Percentiles rank a stretch among this genome's conserved stretches.
Conservation (phyloP, 2,797 vertebrate species). For the Phalanger gymnotis region DNA sequence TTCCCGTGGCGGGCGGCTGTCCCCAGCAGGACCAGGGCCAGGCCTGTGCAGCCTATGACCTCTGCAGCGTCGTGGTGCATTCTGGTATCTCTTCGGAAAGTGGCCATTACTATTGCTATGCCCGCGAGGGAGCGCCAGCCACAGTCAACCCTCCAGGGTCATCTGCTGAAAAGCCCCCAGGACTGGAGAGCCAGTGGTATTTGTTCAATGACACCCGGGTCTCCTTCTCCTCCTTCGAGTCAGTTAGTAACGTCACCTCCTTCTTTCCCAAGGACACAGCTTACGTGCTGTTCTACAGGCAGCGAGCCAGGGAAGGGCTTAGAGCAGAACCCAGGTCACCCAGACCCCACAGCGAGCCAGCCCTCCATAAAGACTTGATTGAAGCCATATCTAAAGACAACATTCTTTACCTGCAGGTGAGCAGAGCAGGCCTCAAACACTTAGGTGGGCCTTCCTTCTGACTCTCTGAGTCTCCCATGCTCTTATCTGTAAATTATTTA, state of each 20-base stretch:
- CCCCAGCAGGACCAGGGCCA: slow-evolving; percentile 34
- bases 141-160: background rate
- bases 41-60: slow-evolving; percentile 83
- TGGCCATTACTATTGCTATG: slow-evolving; percentile 90
- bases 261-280: slow-evolving; percentile 90
- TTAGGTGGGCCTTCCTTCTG: background rate
- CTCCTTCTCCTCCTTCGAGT: slow-evolving; percentile 89
- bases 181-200: slow-evolving; percentile 87
- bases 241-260: slow-evolving; percentile 87
- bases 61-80: slow-evolving; percentile 89
- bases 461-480: background rate
- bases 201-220: slow-evolving; percentile 90
- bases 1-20: slow-evolving; percentile 79
- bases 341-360: slow-evolving; percentile 68
- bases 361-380: slow-evolving; percentile 87
- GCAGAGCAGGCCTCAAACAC: background rate
- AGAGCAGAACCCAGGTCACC: slow-evolving; percentile 41
- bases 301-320: slow-evolving; percentile 63
- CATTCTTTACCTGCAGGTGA: slow-evolving; percentile 88
- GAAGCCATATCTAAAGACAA: slow-evolving; percentile 90
- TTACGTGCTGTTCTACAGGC: slow-evolving; percentile 88
- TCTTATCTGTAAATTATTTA: background rate
- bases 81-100: slow-evolving; percentile 89
- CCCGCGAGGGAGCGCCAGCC: slow-evolving; percentile 79
- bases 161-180: slow-evolving; percentile 68